Evolutionary conservation across 2,888 invertebrate genomes (phyloP).

Genomic region (Chaetoderma sp.): DNA sequence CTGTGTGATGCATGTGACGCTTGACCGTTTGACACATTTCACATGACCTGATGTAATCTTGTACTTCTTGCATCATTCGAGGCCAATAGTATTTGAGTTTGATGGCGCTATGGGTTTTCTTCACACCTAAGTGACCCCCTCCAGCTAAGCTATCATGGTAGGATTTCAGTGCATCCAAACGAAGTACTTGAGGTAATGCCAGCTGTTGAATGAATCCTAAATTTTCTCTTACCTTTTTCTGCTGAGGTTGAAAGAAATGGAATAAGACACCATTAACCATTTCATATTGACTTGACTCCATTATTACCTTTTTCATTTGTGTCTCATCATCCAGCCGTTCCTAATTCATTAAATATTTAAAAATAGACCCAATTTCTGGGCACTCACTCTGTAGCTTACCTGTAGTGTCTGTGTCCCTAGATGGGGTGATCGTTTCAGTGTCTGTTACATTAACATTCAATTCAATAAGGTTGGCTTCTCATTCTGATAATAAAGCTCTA

Average conservation of each 20-base stretch:
- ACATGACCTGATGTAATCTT: constrained; percentile 24
- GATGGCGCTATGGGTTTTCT: constrained; percentile 30
- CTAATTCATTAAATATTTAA: constrained; percentile 15
- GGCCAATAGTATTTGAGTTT: constrained; percentile 37
- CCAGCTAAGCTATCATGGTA: constrained; percentile 35
- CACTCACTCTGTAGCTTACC: constrained; percentile 24
- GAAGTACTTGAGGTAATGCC: constrained; percentile 25
- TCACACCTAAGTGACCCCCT: constrained; percentile 29
- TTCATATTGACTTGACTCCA: constrained; percentile 18
- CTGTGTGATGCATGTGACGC: constrained; percentile 18
- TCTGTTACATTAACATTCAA: neutral
- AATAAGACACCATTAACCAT: constrained; percentile 20
- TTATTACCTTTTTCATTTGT: constrained; percentile 11
- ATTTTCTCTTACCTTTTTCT: constrained; percentile 8
- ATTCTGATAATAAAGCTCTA: neutral
- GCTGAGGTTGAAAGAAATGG: constrained; percentile 22
- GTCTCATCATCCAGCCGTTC: constrained; percentile 16
- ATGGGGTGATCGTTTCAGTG: neutral
- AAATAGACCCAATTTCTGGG: constrained; percentile 10
- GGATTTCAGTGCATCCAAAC: constrained; percentile 25
- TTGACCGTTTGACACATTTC: constrained; percentile 27
- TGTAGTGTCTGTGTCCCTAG: neutral
- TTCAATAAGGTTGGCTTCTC: neutral
- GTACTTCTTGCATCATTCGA: constrained; percentile 32
- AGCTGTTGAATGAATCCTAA: constrained; percentile 9